Conservation (phyloP, 30 jellyfish, hydroid and myxozoan genomes). For the Chrysaora quinquecirrha region DNA sequence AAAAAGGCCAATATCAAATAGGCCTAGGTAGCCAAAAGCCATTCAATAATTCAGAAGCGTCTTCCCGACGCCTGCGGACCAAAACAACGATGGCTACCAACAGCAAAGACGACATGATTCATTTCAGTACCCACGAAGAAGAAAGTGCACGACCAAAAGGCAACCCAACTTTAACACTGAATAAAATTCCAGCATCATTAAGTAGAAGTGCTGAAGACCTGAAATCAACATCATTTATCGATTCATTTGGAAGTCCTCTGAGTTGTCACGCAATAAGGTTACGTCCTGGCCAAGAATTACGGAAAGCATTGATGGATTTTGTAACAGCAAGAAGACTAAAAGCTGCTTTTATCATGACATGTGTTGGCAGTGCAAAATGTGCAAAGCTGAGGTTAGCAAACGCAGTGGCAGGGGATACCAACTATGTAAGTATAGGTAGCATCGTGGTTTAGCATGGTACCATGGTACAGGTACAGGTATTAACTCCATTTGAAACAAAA, state of each 20-base stretch:
- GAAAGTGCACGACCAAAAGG: conserved; percentile 4
- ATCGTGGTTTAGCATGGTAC: too few species aligned
- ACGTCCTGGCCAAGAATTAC: conserved; percentile 84
- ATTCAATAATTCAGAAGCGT: too few species aligned
- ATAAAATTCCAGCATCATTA: background rate
- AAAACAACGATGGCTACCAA: background rate
- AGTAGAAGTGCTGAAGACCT: conserved; percentile 35
- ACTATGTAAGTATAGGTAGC: conserved; percentile 79
- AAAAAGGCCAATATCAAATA: too few species aligned
- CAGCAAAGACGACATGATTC: background rate
- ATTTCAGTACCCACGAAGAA: background rate
- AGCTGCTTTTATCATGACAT: conserved; percentile 89
- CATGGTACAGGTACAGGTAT: too few species aligned
- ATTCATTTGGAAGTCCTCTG: conserved; percentile 79
- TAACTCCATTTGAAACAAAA: too few species aligned
- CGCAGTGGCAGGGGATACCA: conserved; percentile 81
- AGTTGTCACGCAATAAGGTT: conserved; percentile 78
- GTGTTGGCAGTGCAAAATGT: conserved; percentile 92
- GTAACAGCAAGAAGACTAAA: conserved; percentile 66
- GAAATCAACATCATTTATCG: conserved; percentile 26
- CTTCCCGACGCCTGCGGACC: too few species aligned
- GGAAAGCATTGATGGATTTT: conserved; percentile 71
- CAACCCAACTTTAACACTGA: background rate
- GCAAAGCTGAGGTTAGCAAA: conserved; percentile 90
- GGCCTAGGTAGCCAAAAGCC: too few species aligned